Base-by-base conservation (phyloP, 2,113 vertebrate genomes). In the Opisthocomus hoazin region DNA sequence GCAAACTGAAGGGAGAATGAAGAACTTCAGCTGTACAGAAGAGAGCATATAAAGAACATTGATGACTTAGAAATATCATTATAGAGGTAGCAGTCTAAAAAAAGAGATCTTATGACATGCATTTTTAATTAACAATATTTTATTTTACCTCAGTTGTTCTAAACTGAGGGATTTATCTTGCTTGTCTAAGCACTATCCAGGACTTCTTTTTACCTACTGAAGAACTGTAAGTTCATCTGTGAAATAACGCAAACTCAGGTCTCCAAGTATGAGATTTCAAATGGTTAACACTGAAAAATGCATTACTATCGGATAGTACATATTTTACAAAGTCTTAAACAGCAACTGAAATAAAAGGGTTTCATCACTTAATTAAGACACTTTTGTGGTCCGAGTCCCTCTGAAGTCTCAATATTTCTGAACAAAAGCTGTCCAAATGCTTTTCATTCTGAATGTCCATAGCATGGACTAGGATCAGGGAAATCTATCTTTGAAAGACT, bases 101-200 rank as follows among this genome's bases (percentile, higher is more conserved):
- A 50, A 97, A 90, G 63, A 23, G 24, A 43, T 78, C 53, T 95
- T 86, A 30, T 65, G 94, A 81, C 15, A 56, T 95, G 43, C 77
- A 96, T 96, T 95, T 97, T 97, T 96, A 89, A 93, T 96, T 90
- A 91, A 96, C 10, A 87, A 96, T 94, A 15, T 19, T 34, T 75
- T 92, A 74, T 66, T 97, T 60, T 93, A 95, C 63, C 91, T 97
- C 80, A 95, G 10, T 48, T 7, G 6, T 86, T 53, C 91, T 76
- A 89, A 87, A 89, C 36, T 84, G 79, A 91, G 23, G 84, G 66
- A 95, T 96, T 94, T 96, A 81, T 96, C 66, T 92, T 37, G 6
- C 46, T 95, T 84, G 48, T 12, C 16, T 93, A 46, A 91, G 6
- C 75, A 58, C 27, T 78, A 43, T 54, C 22, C 32, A 92, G 79